These are phyloP conservation scores for Drusus annulatus DNA, from an alignment of 1,140 invertebrate genomes.

Conservation along the genomic window DNA sequence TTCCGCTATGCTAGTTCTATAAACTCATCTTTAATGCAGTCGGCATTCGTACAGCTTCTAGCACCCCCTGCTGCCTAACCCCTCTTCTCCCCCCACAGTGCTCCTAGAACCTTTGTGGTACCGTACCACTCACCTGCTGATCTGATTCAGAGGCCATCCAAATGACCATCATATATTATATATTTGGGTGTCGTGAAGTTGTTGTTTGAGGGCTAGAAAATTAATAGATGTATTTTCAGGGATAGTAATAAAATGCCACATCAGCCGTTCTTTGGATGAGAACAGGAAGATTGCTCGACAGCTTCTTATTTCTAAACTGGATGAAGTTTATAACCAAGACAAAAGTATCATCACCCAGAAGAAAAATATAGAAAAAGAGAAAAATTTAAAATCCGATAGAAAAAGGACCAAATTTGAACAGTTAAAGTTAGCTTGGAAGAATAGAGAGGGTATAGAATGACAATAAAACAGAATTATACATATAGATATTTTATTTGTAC, in stretches of 20 bases:
- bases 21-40: no score
- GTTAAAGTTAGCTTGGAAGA: constrained; percentile 73
- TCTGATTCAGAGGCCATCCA: no score
- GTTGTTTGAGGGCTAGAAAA: background rate
- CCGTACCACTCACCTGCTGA: no score
- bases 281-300: constrained; percentile 84
- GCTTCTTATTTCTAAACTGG: constrained; percentile 80
- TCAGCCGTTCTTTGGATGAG: constrained; percentile 79
- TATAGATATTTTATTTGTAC: constrained; percentile 59
- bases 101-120: no score
- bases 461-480: constrained; percentile 43
- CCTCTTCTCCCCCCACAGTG: no score
- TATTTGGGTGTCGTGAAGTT: no score
- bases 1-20: no score
- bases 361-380: constrained; percentile 71
- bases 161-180: no score
- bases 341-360: constrained; percentile 79
- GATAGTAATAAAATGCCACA: constrained; percentile 86
- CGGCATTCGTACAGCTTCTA: no score
- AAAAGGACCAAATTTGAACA: constrained; percentile 72
- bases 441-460: constrained; percentile 66
- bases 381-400: constrained; percentile 65
- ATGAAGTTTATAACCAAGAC: constrained; percentile 80
- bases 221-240: constrained; percentile 66
- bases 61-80: no score